Conservation (phyloP, 1,140 invertebrate species). For the Anoplolepis gracilipes region DNA sequence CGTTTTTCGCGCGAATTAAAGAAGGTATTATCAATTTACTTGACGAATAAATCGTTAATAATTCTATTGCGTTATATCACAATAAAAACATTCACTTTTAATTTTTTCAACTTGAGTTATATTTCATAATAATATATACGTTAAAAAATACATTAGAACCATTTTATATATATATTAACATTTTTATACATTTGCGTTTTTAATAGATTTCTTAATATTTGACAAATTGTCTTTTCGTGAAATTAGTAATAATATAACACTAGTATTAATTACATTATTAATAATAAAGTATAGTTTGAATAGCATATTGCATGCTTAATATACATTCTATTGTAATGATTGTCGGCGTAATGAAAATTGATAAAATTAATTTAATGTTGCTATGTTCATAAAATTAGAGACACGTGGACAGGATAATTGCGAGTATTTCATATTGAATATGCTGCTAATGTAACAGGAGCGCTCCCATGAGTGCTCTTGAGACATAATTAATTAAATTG, state of each 20-base stretch:
- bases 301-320: not conserved
- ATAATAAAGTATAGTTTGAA: not conserved
- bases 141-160: not conserved
- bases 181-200: too few species aligned
- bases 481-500: constrained; percentile 43
- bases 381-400: not conserved
- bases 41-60: not conserved
- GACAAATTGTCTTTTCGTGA: not conserved
- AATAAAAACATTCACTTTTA: not conserved
- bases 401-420: not conserved
- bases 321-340: not conserved
- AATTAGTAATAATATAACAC: not conserved
- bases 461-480: constrained; percentile 4
- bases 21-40: constrained; percentile 5
- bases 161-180: not conserved
- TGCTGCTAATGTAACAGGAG: not conserved
- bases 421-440: constrained; percentile 1
- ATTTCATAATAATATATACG: not conserved
- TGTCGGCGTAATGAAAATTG: not conserved
- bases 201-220: not conserved
- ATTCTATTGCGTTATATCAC: not conserved
- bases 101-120: not conserved
- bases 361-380: not conserved
- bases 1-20: not conserved
- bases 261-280: not conserved